Evolutionary conservation across 2,113 vertebrate species (phyloP).

Genomic region (Chascanopsetta lugubris): DNA sequence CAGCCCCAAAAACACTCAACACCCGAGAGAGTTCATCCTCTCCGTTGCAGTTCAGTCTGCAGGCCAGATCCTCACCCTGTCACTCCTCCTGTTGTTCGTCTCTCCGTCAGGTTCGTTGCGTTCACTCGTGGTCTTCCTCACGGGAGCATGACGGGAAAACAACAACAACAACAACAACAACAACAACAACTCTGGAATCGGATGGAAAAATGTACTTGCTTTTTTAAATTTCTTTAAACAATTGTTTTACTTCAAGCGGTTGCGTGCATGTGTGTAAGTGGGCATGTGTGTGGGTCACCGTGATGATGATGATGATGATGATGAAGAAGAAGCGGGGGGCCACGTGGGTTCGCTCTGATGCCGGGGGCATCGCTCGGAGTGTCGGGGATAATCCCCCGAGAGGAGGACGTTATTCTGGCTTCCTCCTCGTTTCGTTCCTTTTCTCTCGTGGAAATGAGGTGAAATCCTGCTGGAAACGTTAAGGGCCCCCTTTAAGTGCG

Average conservation of each 20-base stretch:
- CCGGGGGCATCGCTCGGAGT: conserved; percentile 37
- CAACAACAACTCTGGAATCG: conserved; percentile 46
- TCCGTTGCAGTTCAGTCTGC: conserved; percentile 65
- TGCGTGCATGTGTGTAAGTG: conserved; percentile 38
- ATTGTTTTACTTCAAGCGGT: conserved; percentile 47
- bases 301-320: conserved; percentile 15
- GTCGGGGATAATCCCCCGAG: conserved; percentile 26
- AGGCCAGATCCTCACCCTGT: conserved; percentile 61
- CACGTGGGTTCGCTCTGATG: conserved; percentile 49
- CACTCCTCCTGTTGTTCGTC: conserved; percentile 39
- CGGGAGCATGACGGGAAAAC: conserved; percentile 21
- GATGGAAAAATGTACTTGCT: conserved; percentile 30
- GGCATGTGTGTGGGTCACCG: conserved; percentile 35
- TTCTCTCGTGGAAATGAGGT: conserved; percentile 14
- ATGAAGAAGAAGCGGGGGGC: conserved; percentile 32
- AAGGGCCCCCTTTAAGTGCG: conserved; percentile 13
- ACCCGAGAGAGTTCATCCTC: conserved; percentile 70
- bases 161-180: too few relatives aligned
- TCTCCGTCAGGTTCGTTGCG: conserved; percentile 40
- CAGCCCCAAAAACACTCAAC: conserved; percentile 76
- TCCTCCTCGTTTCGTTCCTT: neutral
- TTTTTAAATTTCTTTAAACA: conserved; percentile 10
- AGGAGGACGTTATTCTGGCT: conserved; percentile 41
- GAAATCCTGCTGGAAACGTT: conserved; percentile 26
- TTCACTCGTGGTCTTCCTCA: conserved; percentile 38